Percentiles rank a stretch among this genome's conserved stretches.
phyloP scores from a whole-genome alignment of 2,888 invertebrate genomes.

The Choristoneura rosaceana region DNA sequence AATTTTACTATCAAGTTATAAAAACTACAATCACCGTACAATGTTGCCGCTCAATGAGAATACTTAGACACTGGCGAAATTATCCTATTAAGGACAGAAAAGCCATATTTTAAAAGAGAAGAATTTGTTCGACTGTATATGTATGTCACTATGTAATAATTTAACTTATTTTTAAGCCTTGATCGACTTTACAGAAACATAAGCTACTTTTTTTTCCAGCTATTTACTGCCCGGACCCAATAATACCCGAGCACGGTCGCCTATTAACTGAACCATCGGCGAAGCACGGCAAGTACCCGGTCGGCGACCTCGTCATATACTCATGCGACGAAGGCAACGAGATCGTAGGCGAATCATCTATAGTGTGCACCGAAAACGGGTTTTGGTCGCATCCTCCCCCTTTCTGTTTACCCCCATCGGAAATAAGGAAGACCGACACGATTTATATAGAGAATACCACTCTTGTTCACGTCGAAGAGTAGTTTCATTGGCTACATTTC shows the following conservation, averaged over 20 bases:
- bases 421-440: slow-evolving; percentile 68
- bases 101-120: too few species aligned
- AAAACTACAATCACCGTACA: too few species aligned
- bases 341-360: slow-evolving; percentile 90
- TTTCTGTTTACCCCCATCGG: slow-evolving; percentile 86
- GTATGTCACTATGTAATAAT: too few species aligned
- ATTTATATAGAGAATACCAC: slow-evolving; percentile 77
- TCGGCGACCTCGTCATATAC: slow-evolving; percentile 93
- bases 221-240: slow-evolving; percentile 92
- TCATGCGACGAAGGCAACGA: slow-evolving; percentile 73
- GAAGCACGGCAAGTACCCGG: slow-evolving; percentile 88
- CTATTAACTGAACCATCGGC: slow-evolving; percentile 70
- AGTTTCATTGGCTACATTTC: background rate
- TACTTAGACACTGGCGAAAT: too few species aligned
- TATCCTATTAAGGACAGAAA: too few species aligned
- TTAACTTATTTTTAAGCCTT: too few species aligned
- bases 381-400: slow-evolving; percentile 95
- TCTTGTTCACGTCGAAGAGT: slow-evolving; percentile 68
- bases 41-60: too few species aligned
- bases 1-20: too few species aligned
- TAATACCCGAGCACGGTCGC: slow-evolving; percentile 89
- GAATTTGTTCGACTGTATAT: too few species aligned
- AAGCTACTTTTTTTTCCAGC: slow-evolving; percentile 86
- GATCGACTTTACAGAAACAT: too few species aligned
- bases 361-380: slow-evolving; percentile 94